These are phyloP conservation scores for Glossosoma conforme DNA, from an alignment of 1,140 invertebrate species.

Conservation along the genomic window DNA sequence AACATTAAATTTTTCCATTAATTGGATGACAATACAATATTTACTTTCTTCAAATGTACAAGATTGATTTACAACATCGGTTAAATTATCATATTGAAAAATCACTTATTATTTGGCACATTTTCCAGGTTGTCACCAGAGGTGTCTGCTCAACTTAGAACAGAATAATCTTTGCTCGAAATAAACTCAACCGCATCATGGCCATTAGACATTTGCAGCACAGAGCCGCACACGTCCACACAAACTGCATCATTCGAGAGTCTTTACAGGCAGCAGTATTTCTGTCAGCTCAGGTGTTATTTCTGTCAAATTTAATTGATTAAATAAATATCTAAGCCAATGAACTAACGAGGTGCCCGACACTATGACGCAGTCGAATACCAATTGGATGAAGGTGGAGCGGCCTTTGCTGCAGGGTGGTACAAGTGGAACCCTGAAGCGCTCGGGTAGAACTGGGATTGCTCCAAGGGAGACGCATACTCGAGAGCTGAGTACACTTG, in stretches of 20 bases:
- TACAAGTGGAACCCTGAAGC: slow-evolving; percentile 84
- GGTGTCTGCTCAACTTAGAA: too few relatives aligned
- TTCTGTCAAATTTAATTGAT: too few relatives aligned
- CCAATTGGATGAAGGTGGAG: slow-evolving; percentile 63
- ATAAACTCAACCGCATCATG: background rate
- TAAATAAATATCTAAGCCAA: too few relatives aligned
- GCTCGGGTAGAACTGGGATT: slow-evolving; percentile 79
- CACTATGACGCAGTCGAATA: slow-evolving; percentile 72
- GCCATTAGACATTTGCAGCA: slow-evolving; percentile 1
- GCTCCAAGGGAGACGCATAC: slow-evolving; percentile 56
- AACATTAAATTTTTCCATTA: too few relatives aligned
- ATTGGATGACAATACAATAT: too few relatives aligned
- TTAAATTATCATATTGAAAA: too few relatives aligned
- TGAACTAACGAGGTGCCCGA: slow-evolving; percentile 15
- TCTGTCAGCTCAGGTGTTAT: background rate
- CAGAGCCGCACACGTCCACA: background rate
- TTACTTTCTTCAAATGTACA: too few relatives aligned
- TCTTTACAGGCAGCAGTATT: background rate
- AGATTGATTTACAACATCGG: too few relatives aligned
- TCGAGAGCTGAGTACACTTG: slow-evolving; percentile 72
- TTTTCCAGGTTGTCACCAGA: too few relatives aligned
- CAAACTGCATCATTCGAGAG: background rate
- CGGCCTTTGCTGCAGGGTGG: slow-evolving; percentile 64
- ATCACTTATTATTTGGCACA: too few relatives aligned
- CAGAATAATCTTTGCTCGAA: too few relatives aligned